Evolutionary conservation across 2,797 vertebrate genomes (phyloP), one percentile per base, ranked within the genome.

Genomic region (Vespertilio murinus): DNA sequence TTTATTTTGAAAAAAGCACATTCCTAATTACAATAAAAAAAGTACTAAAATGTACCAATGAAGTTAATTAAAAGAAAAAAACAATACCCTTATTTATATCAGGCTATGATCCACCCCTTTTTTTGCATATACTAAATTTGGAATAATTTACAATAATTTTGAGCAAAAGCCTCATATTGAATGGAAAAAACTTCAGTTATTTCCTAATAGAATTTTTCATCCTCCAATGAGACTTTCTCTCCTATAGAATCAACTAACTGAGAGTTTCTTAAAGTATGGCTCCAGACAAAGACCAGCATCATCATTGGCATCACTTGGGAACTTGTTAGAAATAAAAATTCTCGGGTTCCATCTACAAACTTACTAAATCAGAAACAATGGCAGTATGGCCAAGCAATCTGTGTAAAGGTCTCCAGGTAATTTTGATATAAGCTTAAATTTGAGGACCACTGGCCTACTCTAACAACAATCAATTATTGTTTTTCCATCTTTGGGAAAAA

Each of bases 161-260:
- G 22, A 92, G 20, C 67, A 96, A 86, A 95, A 96, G 49, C 2
- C 35, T 91, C 95, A 64, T 87, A 81, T 0, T 35, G 33, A 92
- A 88, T 35, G 11, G 30, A 91, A 35, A 84, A 95, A 77, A 73
- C 12, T 69, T 89, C 30, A 54, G 33, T 74, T 77, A 79, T 33
- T 93, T 95, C 64, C 42, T 56, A 85, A 61, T 6, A 52, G 33
- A 45, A 49, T 49, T 42, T 42, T 67, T 28, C 9, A 25, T 52
- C 61, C 64, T 81, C n/a, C 35, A 84, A 91, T 82, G 30, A 78
- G 33, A n/a, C 40, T 88, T 71, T 61, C 56, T 86, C 16, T 49
- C 28, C 30, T 52, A 1, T 22, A 52, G 14, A 20, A 93, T 28
- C 38, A 88, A 7, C 7, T 64, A 87, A 91, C 56, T 23, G 20